phyloP scores from a whole-genome alignment of 2,113 vertebrate genomes.

The Trematocara variabile region DNA sequence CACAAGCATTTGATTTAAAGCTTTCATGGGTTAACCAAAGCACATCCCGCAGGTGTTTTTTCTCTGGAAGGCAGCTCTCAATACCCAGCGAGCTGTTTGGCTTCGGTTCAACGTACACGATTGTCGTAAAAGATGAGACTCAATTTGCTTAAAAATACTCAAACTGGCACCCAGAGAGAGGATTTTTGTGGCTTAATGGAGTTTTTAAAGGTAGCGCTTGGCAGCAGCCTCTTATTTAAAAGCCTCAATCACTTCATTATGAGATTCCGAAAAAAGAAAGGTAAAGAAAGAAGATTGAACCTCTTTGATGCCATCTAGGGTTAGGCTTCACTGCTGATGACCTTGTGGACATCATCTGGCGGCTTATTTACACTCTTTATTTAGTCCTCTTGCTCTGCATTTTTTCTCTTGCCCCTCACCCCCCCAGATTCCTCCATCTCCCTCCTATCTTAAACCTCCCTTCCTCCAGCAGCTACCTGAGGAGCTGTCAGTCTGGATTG shows the following conservation, averaged over 20 bases:
- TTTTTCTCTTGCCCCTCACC: background rate
- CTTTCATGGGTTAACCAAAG: conserved; percentile 64
- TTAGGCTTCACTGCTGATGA: background rate
- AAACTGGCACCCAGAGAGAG: conserved; percentile 6
- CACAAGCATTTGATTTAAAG: conserved; percentile 59
- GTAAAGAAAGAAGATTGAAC: background rate
- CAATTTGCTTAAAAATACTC: conserved; percentile 39
- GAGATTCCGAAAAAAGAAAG: background rate
- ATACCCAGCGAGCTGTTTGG: conserved; percentile 40
- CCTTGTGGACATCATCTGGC: background rate
- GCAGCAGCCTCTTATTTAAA: background rate
- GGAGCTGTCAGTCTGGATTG: conserved; percentile 73
- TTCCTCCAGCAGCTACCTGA: conserved; percentile 52
- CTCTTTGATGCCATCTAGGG: background rate
- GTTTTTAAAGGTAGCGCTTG: conserved; percentile 10
- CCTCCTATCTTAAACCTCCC: background rate
- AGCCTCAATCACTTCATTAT: conserved; percentile 1
- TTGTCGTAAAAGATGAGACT: conserved; percentile 37
- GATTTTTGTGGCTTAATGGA: conserved; percentile 12
- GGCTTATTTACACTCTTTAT: conserved; percentile 8
- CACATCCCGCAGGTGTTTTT: conserved; percentile 61
- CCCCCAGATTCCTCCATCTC: background rate
- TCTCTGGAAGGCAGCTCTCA: conserved; percentile 24
- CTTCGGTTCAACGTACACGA: conserved; percentile 17
- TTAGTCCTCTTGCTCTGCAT: background rate